Evolutionary conservation across 2,797 vertebrate species (phyloP), one percentile per base, ranked within the genome.

Genomic region (Myripristis murdjan): DNA sequence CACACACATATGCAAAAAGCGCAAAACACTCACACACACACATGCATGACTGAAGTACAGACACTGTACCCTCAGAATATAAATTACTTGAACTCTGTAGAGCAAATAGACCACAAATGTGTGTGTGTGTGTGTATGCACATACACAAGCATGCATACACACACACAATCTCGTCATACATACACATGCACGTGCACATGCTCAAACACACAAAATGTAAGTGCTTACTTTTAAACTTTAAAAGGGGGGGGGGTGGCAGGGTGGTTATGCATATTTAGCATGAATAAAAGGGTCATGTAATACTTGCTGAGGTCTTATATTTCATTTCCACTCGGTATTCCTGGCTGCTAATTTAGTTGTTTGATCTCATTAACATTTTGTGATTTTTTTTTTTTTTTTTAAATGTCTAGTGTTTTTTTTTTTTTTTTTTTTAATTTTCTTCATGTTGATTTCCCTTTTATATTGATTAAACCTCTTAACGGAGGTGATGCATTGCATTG

Each of bases 41-140:
- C 73, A 43, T 81, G 91, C 86, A 89, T 90, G 90, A 86, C 64
- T 69, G 43, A 58, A 58, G 31, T 47, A 56, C 15, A 2, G 70
- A 69, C 64, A 61, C 54, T 69, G 68, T 66, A 79, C 47, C 70
- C 63, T 64, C 64, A 28, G 31, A 76, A 49, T 71, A 76, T 52
- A 62, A 78, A 54, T n/a, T 22, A 60, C 59, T 31, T 20, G 59
- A 75, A 75, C 23, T 54, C 51, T 33, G 23, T 75, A 79, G 53
- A 77, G 15, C 73, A 61, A 52, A 67, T 59, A 20, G 48, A 48
- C 56, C 48, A 12, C 23, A 73, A 68, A 47, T 18, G 60, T 37
- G 11, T 41, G 44, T 28, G 39, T 41, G 51, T 61, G 55, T 24
- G 53, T 56, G 61, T 75, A 52, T 65, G 55, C 1, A 64, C 70